Conservation (phyloP, 2,888 invertebrate species). For the Dorcus hopei region DNA sequence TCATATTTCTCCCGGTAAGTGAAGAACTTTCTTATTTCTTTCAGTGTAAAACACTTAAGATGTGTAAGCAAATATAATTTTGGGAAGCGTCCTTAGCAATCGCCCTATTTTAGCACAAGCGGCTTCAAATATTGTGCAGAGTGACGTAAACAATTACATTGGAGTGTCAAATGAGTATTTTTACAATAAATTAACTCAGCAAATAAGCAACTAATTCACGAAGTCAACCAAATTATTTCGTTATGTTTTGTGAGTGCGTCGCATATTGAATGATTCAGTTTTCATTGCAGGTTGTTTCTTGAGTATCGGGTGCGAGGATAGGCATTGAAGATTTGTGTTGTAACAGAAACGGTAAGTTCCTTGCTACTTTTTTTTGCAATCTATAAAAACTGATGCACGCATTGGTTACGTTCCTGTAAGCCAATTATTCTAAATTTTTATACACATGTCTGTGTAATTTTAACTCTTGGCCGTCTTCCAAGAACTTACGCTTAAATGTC, state of each 20-base stretch:
- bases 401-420: slow-evolving; percentile 11
- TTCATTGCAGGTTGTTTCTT: slow-evolving; percentile 16
- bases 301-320: slow-evolving; percentile 25
- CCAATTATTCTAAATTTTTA: slow-evolving; percentile 9
- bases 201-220: not conserved
- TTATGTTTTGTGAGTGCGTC: not conserved
- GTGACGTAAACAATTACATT: slow-evolving; percentile 41
- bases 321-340: slow-evolving; percentile 35
- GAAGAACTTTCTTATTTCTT: slow-evolving; percentile 7
- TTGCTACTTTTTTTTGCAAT: not conserved
- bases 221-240: not conserved
- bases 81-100: not conserved
- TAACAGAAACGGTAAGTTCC: slow-evolving; percentile 38
- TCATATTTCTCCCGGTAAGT: slow-evolving; percentile 46
- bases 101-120: not conserved
- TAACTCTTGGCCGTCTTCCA: slow-evolving; percentile 39
- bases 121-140: slow-evolving; percentile 1
- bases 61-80: not conserved
- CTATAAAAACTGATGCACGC: slow-evolving; percentile 4
- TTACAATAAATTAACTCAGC: not conserved
- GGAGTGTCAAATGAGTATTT: slow-evolving; percentile 15
- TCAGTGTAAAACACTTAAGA: not conserved
- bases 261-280: not conserved
- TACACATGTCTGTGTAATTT: slow-evolving; percentile 39
- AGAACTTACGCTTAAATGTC: slow-evolving; percentile 17